Percentiles rank a stretch among this genome's conserved stretches.
These are phyloP conservation scores for Ailuropoda melanoleuca DNA, from an alignment of 2,113 vertebrate genomes.

Conservation along the genomic window DNA sequence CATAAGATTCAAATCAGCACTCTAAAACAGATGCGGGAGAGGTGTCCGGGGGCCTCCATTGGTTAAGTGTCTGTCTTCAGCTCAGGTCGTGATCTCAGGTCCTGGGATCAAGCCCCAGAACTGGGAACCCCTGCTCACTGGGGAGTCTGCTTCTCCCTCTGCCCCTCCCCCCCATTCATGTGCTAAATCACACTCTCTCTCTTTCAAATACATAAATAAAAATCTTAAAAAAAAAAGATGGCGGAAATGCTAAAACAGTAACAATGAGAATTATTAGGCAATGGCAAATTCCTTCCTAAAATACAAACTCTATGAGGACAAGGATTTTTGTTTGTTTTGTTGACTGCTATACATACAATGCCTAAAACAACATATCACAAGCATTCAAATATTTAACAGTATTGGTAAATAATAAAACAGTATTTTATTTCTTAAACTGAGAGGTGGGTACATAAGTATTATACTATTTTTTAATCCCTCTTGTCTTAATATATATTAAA, in stretches of 20 bases:
- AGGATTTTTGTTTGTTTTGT: not conserved
- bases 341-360: not conserved
- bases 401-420: not conserved
- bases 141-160: not conserved
- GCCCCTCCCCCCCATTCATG: not conserved
- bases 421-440: slow-evolving; percentile 26
- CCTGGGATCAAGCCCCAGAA: not conserved
- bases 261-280: not conserved
- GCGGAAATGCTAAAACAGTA: not conserved
- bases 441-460: not conserved
- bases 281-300: slow-evolving; percentile 7
- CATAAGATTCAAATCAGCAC: not conserved
- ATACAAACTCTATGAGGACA: not conserved
- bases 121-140: not conserved
- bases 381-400: not conserved
- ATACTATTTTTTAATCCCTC: not conserved
- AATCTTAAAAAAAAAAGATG: no score
- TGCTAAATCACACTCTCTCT: not conserved
- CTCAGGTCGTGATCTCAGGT: not conserved
- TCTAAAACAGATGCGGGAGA: not conserved
- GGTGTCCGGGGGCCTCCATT: not conserved
- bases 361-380: not conserved
- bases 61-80: not conserved
- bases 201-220: not conserved
- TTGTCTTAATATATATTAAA: not conserved